Percentiles rank a stretch among this genome's conserved stretches.
These are phyloP conservation scores for Enoplosus armatus DNA, from an alignment of 2,797 vertebrate species.

Conservation along the genomic window DNA sequence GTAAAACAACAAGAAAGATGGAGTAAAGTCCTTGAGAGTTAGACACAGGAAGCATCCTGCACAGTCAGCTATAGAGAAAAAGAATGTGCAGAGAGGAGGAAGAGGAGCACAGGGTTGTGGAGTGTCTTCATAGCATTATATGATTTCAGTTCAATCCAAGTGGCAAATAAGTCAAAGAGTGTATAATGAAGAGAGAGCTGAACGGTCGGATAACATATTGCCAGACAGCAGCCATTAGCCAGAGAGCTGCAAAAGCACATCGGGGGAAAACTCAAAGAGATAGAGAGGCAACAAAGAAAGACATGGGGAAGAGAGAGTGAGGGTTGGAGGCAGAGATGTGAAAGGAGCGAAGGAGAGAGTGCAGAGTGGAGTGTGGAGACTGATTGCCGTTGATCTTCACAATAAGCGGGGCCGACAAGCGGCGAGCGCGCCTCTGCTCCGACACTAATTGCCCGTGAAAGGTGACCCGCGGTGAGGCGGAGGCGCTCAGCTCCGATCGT, in stretches of 20 bases:
- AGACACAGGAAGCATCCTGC: conserved; percentile 31
- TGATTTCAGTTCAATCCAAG: conserved; percentile 59
- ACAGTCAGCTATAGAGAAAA: conserved; percentile 23
- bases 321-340: conserved; percentile 65
- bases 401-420: conserved; percentile 97
- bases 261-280: conserved; percentile 74
- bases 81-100: conserved; percentile 21
- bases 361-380: conserved; percentile 80
- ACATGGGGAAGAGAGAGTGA: conserved; percentile 72
- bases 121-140: conserved; percentile 46
- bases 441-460: conserved; percentile 99
- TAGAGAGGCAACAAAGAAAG: conserved; percentile 73
- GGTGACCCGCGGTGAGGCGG: conserved; percentile 95
- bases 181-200: conserved; percentile 72
- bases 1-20: conserved; percentile 21
- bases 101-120: background rate
- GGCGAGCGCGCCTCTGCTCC: conserved; percentile 93
- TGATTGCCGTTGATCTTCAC: conserved; percentile 90
- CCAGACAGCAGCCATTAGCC: conserved; percentile 75
- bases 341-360: conserved; percentile 66
- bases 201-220: conserved; percentile 75
- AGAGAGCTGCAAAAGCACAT: conserved; percentile 78
- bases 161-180: conserved; percentile 62
- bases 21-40: conserved; percentile 1
- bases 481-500: conserved; percentile 94